Evolutionary conservation across 2,113 vertebrate genomes (phyloP).

Genomic region (Chlamydotis undulata): DNA sequence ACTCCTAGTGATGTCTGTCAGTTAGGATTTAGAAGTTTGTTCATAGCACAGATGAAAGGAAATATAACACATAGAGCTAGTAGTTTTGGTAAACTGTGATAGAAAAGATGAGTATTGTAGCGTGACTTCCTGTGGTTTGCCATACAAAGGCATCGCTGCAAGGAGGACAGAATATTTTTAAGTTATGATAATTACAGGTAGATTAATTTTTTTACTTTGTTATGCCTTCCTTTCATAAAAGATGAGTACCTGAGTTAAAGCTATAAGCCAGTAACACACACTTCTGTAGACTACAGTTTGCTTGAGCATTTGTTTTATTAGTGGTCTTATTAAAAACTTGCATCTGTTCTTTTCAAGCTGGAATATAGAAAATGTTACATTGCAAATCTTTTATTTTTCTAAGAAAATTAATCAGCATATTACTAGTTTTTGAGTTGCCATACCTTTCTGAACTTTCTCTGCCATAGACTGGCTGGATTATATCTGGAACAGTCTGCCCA

Average conservation of each 20-base stretch:
- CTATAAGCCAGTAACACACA: neutral
- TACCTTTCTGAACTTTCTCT: neutral
- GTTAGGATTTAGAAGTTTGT: neutral
- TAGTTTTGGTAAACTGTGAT: neutral
- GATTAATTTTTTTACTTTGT: neutral
- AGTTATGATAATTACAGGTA: neutral
- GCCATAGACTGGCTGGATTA: neutral
- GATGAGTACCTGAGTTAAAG: fast-evolving
- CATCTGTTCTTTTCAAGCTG: neutral
- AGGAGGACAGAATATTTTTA: neutral
- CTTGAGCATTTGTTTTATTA: neutral
- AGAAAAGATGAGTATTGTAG: neutral
- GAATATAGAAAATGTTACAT: no score
- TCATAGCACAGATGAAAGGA: neutral
- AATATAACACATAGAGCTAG: neutral
- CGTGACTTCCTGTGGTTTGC: neutral
- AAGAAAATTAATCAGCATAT: neutral
- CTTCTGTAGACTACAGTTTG: neutral
- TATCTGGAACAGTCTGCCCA: neutral
- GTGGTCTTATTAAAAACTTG: neutral
- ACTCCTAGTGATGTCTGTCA: neutral
- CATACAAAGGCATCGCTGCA: neutral
- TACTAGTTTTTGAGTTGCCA: neutral
- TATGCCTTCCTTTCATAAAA: neutral
- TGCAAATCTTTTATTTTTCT: neutral